These are phyloP conservation scores for Pecten maximus DNA, from an alignment of 2,888 invertebrate species.

Conservation along the genomic window DNA sequence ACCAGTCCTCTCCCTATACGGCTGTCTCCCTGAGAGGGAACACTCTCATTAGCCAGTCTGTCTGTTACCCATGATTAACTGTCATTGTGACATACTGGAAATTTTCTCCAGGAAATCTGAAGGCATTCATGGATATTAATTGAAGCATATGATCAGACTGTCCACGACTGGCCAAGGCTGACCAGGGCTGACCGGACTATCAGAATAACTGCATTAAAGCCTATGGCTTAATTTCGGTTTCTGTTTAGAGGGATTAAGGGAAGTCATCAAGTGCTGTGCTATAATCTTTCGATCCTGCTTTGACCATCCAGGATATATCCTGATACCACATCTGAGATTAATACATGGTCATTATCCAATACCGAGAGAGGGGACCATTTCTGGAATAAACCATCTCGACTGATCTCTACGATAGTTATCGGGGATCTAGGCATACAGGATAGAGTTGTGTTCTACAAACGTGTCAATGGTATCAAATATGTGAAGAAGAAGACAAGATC, in stretches of 20 bases:
- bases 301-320: neutral
- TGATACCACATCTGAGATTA: too few species aligned
- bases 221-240: neutral
- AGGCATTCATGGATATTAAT: constrained; percentile 6
- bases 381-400: neutral
- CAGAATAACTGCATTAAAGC: neutral
- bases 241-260: neutral
- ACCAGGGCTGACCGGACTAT: neutral
- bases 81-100: neutral
- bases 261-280: too few species aligned
- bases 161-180: neutral
- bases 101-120: neutral
- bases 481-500: too few species aligned
- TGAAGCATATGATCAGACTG: neutral
- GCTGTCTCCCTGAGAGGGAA: neutral
- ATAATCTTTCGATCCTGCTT: neutral
- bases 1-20: neutral
- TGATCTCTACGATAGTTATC: neutral
- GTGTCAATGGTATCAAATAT: too few species aligned
- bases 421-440: too few species aligned
- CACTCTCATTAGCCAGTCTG: neutral
- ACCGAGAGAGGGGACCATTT: too few species aligned
- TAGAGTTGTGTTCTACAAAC: too few species aligned
- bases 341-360: too few species aligned
- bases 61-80: neutral